Base-by-base conservation (phyloP, 2,797 vertebrate genomes). In the Labeo calbasu region DNA sequence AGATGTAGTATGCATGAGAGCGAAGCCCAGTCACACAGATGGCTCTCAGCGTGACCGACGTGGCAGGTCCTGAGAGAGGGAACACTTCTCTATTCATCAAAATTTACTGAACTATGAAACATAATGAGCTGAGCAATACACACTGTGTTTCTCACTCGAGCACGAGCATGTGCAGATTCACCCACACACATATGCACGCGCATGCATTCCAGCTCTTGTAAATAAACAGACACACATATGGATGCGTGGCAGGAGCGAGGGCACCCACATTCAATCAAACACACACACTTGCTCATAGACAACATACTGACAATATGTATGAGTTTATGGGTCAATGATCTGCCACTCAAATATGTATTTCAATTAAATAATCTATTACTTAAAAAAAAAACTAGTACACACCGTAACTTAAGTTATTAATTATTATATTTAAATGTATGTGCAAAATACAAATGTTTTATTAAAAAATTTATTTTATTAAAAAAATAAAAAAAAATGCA, bases 101-200 rank as follows among this genome's bases (percentile, higher is more conserved):
- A 84, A 63, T 84, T 73, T 82, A 87, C 85, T 86, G 79, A 85
- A 86, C 82, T 86, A 83, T 85, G 79, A 88, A 87, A 85, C 86
- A 82, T 85, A 87, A 79, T 83, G 50, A 87, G 85, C 84, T 79
- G 43, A 77, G 71, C 71, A 79, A 86, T 88, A 84, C 81, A 84
- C 73, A 77, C 84, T 63, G 57, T 82, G 85, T 84, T 77, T 83
- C 85, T 86, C 76, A 69, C 86, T 85, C 57, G 15, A 79, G 88
- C 85, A 50, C 77, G 86, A 77, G 79, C 83, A 73, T 82, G 66
- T 88, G 57, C 19, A 28, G 59, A 57, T 75, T 82, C 84, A 71
- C 71, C 23, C 78, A 81, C 82, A 86, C 75, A 69, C 71, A 84
- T 68, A 82, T 83, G 61, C 71, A 43, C 71, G 23, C 13, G 21